Base-by-base conservation (phyloP, 2,888 invertebrate genomes). In the Xestia sexstrigata region DNA sequence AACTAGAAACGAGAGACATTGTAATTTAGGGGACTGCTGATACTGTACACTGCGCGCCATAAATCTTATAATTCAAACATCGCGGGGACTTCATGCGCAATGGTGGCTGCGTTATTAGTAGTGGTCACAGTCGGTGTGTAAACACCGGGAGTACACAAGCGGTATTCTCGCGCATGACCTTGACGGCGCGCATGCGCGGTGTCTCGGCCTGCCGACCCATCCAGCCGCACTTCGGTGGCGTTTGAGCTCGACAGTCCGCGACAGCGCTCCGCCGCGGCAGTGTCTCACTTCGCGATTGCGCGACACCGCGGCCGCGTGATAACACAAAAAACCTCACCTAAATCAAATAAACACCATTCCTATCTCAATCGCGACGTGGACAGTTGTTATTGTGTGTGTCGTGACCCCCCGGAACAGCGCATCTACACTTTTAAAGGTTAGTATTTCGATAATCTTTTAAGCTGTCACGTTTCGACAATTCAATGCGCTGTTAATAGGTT, bases 391-490 rank as follows among this genome's bases (percentile, higher is more conserved):
- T 78, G 82, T 83, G 77, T 70, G 81, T 83, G 80, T 74, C 78
- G 70, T 68, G 69, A 71, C 75, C 49, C 66, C 35, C 70, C 67
- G 58, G 76, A 70, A 55, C 78, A 63, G 68, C 60, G 81, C 79
- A 83, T 83, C 86, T 81, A 79, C 77, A 79, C 82, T 85, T 86
- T 89, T 69, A 78, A 88, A 93, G 94, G 93, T 94, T 89, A 93
- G 94, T 93, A 88, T 87, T 79, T 87, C 90, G 89, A 92, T 94
- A 92, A 92, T 93, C 92, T 93, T 80, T 72, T 87, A 90, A 90
- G 89, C 91, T 89, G 94, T 95, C 95, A 94, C 95, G 95, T 94
- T 95, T 93, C 90, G 92, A 93, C 94, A 92, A 94, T 95, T 93
- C 93, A 93, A 92, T 92, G 90, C 87, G 90, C 91, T 93, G 93